phyloP scores from a whole-genome alignment of 2,888 invertebrate species.

The Drosophila ezoana region DNA sequence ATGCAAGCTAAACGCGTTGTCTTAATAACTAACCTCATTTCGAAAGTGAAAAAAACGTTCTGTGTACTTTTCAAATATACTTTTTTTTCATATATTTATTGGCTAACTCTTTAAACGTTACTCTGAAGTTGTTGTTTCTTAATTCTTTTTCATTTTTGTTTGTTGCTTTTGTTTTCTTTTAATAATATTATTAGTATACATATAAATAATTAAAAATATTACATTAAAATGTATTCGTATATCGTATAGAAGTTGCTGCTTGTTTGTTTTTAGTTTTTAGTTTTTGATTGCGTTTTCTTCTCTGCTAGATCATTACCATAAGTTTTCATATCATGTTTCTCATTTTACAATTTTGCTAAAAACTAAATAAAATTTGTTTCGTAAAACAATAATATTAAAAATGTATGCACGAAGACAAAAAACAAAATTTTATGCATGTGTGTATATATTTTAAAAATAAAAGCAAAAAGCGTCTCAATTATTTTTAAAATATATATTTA shows the following conservation, averaged over 20 bases:
- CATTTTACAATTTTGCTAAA: constrained; percentile 85
- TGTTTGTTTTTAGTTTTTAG: constrained; percentile 45
- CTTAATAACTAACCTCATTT: constrained; percentile 54
- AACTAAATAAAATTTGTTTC: constrained; percentile 82
- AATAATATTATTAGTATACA: constrained; percentile 84
- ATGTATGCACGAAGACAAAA: constrained; percentile 59
- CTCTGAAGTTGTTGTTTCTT: constrained; percentile 74
- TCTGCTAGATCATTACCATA: constrained; percentile 47
- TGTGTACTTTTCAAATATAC: constrained; percentile 83
- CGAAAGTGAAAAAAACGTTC: constrained; percentile 58
- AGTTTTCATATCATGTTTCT: constrained; percentile 66
- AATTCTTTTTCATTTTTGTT: constrained; percentile 58
- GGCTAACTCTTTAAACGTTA: constrained; percentile 81
- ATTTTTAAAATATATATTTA: constrained; percentile 63
- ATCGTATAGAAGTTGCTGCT: constrained; percentile 82
- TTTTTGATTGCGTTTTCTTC: constrained; percentile 74
- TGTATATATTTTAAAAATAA: constrained; percentile 59
- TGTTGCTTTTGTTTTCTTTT: constrained; percentile 66
- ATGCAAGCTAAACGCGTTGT: constrained; percentile 34
- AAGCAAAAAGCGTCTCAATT: constrained; percentile 65
- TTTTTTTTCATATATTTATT: constrained; percentile 83
- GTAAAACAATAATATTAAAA: constrained; percentile 76
- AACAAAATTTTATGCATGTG: constrained; percentile 48
- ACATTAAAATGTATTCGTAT: constrained; percentile 84
- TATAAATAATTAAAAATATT: constrained; percentile 84